Conservation (phyloP, 2,888 invertebrate species). For the Polydrusus cervinus region DNA sequence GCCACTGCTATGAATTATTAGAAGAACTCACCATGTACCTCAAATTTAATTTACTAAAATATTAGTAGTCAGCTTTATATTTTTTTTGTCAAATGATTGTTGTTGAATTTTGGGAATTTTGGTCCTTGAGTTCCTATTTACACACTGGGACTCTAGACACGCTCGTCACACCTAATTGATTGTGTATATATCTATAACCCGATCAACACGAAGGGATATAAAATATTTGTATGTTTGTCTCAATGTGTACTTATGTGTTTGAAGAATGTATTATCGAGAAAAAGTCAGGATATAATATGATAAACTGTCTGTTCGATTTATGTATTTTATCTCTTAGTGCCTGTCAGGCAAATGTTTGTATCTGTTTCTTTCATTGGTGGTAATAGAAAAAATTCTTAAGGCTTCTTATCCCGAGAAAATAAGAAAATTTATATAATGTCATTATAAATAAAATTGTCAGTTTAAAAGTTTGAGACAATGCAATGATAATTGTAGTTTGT, state of each 20-base stretch:
- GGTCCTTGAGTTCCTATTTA: not conserved
- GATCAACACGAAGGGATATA: not conserved
- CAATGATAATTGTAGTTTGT: no score
- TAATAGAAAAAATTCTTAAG: not conserved
- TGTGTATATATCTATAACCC: not conserved
- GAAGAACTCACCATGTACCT: no score
- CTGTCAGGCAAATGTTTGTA: slow-evolving; percentile 2
- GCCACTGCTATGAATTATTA: no score
- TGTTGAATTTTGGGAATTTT: not conserved
- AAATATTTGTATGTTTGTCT: not conserved
- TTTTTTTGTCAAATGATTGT: not conserved
- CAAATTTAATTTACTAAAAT: no score
- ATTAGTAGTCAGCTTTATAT: no score
- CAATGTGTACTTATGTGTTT: not conserved
- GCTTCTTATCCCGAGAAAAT: no score
- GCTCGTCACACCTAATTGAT: not conserved
- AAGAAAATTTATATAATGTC: no score
- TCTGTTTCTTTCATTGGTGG: not conserved
- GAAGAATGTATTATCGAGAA: slow-evolving; percentile 1
- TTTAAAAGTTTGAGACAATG: no score
- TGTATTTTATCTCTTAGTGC: slow-evolving; percentile 5
- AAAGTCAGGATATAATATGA: not conserved
- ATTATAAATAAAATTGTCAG: no score
- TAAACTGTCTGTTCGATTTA: not conserved
- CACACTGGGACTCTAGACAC: not conserved